Base-by-base conservation (phyloP, 2,888 invertebrate genomes). In the Flexamia atlantica region DNA sequence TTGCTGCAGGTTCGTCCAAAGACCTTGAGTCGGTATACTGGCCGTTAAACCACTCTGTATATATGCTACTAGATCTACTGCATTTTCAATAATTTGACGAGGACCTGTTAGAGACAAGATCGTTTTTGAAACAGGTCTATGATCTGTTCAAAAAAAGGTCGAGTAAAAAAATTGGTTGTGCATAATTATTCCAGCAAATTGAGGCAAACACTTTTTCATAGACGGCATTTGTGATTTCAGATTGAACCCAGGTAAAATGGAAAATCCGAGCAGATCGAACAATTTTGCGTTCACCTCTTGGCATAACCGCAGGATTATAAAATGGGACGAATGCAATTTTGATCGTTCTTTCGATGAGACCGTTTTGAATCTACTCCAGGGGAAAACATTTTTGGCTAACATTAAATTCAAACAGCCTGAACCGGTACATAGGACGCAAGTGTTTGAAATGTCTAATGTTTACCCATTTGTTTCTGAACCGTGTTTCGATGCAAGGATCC, bases 171-270 rank as follows among this genome's bases (percentile, higher is more conserved):
- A 57, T 57, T 57, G 57, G 5, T 20, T 57, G 17, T 57, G n/a
- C 7, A 57, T 57, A 20, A 57, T 20, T 10, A 17, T 7, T 57
- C 57, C 57, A 57, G 20, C 57, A 7, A 10, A 5, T 17, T 10
- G 20, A 7, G 57, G 57, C 5, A 57, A 57, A 23, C 5, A 57
- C 57, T 57, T 57, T 57, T 57, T 5, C 9, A 7, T 57, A 10
- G 57, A 57, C 17, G 57, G 20, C 5, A 7, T 57, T 5, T 57
- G 57, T 23, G 57, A 57, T 57, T 57, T 57, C 23, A 57, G 5
- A 17, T 57, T 57, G 17, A 57, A 57, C n/a, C 57, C 57, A 10
- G 57, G 57, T 7, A 57, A 57, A 17, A 57, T 57, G 57, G 57
- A 57, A 57, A 57, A 57, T 57, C 57, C 57, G 7, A 7, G 5